phyloP scores from a whole-genome alignment of 1,140 invertebrate genomes.

The Stegodyphus dumicola region DNA sequence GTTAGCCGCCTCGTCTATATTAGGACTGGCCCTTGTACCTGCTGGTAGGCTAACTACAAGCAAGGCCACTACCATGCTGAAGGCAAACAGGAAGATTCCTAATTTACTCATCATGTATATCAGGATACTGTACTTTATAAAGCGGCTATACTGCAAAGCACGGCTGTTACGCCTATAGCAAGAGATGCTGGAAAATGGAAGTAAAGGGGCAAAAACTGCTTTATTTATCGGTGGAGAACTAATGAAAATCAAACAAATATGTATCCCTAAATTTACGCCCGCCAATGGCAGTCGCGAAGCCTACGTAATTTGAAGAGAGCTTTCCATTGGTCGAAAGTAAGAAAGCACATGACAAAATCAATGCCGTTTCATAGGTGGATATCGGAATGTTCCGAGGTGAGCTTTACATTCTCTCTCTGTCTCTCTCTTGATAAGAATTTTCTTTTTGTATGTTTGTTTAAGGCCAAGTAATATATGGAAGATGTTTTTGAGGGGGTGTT shows the following conservation, averaged over 20 bases:
- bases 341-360: background rate
- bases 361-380: background rate
- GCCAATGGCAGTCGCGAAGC: slow-evolving; percentile 30
- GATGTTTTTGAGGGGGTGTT: no score
- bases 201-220: slow-evolving; percentile 7
- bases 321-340: slow-evolving; percentile 52
- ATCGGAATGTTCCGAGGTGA: background rate
- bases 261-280: background rate
- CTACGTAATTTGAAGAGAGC: slow-evolving; percentile 9
- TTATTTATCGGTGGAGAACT: background rate
- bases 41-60: slow-evolving; percentile 18
- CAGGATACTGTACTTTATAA: no score
- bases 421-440: background rate
- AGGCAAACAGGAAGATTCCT: slow-evolving; percentile 8
- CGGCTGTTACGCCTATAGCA: background rate
- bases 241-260: background rate
- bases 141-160: background rate
- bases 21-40: slow-evolving; percentile 56
- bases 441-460: background rate
- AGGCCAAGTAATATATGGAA: no score
- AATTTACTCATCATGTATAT: slow-evolving; percentile 19
- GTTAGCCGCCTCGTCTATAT: slow-evolving; percentile 64
- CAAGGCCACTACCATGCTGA: slow-evolving; percentile 4
- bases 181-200: slow-evolving; percentile 1
- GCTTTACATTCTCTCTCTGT: background rate